Base-by-base conservation (phyloP, 2,888 invertebrate species). In the Plemyria rubiginata region DNA sequence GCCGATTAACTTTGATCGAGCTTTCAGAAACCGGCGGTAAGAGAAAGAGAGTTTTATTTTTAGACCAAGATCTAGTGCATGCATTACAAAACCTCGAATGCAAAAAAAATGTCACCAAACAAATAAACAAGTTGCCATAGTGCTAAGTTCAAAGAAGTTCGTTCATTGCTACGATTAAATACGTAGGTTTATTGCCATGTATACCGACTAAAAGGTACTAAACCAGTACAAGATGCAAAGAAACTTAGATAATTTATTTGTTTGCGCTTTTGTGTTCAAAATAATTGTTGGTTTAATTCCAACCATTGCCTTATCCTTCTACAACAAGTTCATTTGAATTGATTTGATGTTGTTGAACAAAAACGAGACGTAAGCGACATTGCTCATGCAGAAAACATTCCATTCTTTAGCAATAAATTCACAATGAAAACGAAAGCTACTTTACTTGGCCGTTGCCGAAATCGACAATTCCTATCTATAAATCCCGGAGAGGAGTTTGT, bases 401-500 rank as follows among this genome's bases (percentile, higher is more conserved):
- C 16, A 38, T 38, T 46, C 32, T 52, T 16, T 36, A 28, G 53
- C 41, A 53, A 53, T 53, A 53, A 59, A 59, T 59, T 49, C n/a
- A 40, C 40, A 54, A 59, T 48, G 36, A 36, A 60, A 54, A 50
- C 49, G 54, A 50, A 50, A 60, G 53, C 51, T 46, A 48, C 45
- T 46, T 46, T 38, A 48, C 46, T 40, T 29, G 28, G 45, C 41
- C 59, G 53, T 48, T 50, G 43, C 48, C 36, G 43, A 50, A 60
- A 60, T 60, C 54, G 60, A 41, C 60, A 50, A 48, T 53, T 29
- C 40, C 59, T 41, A 53, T 41, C 54, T 28, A 65, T 60, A 65
- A 65, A 65, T 65, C 54, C 45, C 29, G 53, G 11, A 16, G 52
- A 40, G 49, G 51, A 54, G 49, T 57, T 57, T 50, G 5, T 40